These are phyloP conservation scores for Phengaris arion DNA, from an alignment of 2,888 invertebrate genomes.

Conservation along the genomic window DNA sequence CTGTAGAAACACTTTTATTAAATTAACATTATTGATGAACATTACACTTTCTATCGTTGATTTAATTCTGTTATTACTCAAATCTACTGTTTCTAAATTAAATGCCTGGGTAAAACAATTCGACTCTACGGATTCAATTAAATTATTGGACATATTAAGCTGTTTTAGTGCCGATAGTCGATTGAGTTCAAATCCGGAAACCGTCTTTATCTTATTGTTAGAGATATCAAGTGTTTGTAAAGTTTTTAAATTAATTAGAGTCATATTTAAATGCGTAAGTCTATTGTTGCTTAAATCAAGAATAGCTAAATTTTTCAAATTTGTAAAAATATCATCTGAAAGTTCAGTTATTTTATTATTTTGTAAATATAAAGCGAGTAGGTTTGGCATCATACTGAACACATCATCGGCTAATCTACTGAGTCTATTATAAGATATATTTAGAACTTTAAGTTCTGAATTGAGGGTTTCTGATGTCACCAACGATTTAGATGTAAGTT, in stretches of 20 bases:
- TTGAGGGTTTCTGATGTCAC: conserved; percentile 42
- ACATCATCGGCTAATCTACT: conserved; percentile 44
- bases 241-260: conserved; percentile 52
- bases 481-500: conserved; percentile 48
- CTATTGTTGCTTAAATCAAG: conserved; percentile 54
- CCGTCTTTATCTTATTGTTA: conserved; percentile 48
- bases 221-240: conserved; percentile 55
- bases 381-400: conserved; percentile 45
- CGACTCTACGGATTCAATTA: conserved; percentile 52
- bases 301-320: conserved; percentile 45
- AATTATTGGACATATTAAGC: conserved; percentile 60
- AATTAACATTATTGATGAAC: conserved; percentile 53
- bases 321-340: conserved; percentile 51
- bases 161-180: conserved; percentile 49
- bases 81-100: conserved; percentile 51
- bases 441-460: conserved; percentile 46
- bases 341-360: conserved; percentile 51
- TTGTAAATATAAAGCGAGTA: conserved; percentile 53
- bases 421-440: conserved; percentile 57
- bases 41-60: conserved; percentile 51
- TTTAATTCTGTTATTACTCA: conserved; percentile 57
- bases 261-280: conserved; percentile 52
- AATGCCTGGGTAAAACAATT: conserved; percentile 57
- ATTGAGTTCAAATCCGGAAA: conserved; percentile 56
- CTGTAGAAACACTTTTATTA: conserved; percentile 54